Evolutionary conservation across 2,888 invertebrate genomes (phyloP), one percentile per base, ranked within the genome.

Genomic region (Ashinkailepas kermadecensis): DNA sequence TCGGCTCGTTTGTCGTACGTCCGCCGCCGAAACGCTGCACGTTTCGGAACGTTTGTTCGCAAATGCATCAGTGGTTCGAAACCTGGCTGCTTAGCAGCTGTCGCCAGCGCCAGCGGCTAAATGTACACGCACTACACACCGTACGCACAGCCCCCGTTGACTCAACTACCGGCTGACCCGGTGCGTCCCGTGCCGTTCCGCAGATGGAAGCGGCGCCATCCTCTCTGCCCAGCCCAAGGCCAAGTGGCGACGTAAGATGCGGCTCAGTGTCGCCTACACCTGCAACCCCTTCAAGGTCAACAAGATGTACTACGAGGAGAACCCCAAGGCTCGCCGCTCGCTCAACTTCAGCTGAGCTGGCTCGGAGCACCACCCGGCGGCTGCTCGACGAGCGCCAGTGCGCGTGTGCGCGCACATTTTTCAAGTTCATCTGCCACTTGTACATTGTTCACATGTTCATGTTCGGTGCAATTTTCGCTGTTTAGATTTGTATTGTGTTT

Each of bases 301-400:
- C 54, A 74, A 74, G 54, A 39, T 74, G 15, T 74, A 74, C 74
- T 74, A 74, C 74, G 74, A 74, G 54, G 74, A 74, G 74, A 74
- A 74, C 74, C 21, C 18, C 54, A 74, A 74, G 74, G 74, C 74
- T 15, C 74, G 74, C 21, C 74, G 74, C 39, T 39, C 74, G 54
- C 74, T 74, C 74, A 74, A 74, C 74, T 74, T 74, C 74, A 65
- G 65, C 65, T 65, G 65, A 65, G 65, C 18, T 70, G 10, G 25
- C 39, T 39, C 39, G 4, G 39, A 39, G 39, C 64, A 13, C 64
- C 21, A 18, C 64, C 64, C 1, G 18, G n/a, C n/a, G n/a, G 64
- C 11, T 8, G 67, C 67, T 9, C 67, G 9, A 10, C 10, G 18
- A 13, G 64, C 18, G 13, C 18, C 64, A 0, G 64, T 18, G 18